Evolutionary conservation across 2,113 vertebrate species (phyloP).

Genomic region (Columbina picui): DNA sequence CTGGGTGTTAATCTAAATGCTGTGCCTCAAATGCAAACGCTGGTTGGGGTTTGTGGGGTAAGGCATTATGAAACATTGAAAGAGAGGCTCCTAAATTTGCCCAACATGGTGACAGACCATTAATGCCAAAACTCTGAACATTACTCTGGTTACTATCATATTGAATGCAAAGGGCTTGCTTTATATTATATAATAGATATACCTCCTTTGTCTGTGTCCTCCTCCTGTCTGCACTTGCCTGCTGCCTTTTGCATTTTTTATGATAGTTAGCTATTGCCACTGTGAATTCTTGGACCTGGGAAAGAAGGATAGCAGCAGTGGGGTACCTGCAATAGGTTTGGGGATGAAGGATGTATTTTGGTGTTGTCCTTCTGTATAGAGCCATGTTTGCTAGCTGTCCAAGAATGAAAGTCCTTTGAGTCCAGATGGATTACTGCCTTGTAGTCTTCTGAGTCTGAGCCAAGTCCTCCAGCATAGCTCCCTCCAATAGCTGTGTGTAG

Average conservation of each 20-base stretch:
- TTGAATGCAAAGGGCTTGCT: neutral
- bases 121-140: neutral
- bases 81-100: neutral
- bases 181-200: neutral
- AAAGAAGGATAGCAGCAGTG: neutral
- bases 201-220: neutral
- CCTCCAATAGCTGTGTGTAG: neutral
- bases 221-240: neutral
- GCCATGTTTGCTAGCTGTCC: neutral
- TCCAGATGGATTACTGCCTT: neutral
- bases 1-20: neutral
- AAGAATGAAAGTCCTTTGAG: neutral
- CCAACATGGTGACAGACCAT: neutral
- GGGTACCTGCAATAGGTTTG: neutral
- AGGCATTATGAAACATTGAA: neutral
- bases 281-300: neutral
- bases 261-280: neutral
- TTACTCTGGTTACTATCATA: fast-evolving
- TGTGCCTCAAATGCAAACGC: neutral
- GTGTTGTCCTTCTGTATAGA: neutral
- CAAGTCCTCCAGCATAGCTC: neutral
- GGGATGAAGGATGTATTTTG: neutral
- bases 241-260: neutral
- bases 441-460: neutral
- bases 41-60: neutral